Evolutionary conservation across 2,797 vertebrate species (phyloP).

Genomic region (Peromyscus eremicus): DNA sequence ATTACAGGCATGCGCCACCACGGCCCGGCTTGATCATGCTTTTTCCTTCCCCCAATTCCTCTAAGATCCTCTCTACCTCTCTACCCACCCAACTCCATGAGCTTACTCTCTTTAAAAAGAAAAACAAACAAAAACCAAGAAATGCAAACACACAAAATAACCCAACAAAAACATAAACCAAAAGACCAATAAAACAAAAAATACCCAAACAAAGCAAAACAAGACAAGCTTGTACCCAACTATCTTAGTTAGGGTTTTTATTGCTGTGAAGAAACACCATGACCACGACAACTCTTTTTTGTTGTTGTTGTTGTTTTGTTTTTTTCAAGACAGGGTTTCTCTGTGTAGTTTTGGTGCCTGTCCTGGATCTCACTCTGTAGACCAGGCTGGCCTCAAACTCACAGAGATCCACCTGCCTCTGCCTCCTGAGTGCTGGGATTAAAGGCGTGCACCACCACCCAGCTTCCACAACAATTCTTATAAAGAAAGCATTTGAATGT

Average conservation of each 20-base stretch:
- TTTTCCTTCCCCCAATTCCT: not conserved
- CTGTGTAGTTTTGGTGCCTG: too few relatives aligned
- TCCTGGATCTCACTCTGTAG: too few relatives aligned
- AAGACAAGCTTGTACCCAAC: not conserved
- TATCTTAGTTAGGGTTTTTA: not conserved
- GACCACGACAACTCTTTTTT: not conserved
- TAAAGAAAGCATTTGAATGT: not conserved
- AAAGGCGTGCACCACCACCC: too few relatives aligned
- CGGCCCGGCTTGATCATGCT: not conserved
- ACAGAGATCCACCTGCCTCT: too few relatives aligned
- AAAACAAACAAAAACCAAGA: not conserved
- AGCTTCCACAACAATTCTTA: not conserved
- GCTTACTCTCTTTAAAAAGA: not conserved
- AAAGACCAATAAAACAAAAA: not conserved
- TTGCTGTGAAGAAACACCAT: not conserved
- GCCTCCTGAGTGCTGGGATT: too few relatives aligned
- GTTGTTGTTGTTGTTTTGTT: too few relatives aligned
- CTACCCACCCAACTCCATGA: not conserved
- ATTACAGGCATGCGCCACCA: too few relatives aligned
- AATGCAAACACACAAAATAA: not conserved
- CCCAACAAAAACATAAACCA: not conserved
- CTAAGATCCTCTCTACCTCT: not conserved
- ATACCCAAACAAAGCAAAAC: not conserved
- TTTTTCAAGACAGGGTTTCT: too few relatives aligned
- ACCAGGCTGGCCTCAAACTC: too few relatives aligned